Evolutionary conservation across 37 sponge, comb jelly and placozoan genomes (phyloP).

Genomic region (Ephydatia muelleri): DNA sequence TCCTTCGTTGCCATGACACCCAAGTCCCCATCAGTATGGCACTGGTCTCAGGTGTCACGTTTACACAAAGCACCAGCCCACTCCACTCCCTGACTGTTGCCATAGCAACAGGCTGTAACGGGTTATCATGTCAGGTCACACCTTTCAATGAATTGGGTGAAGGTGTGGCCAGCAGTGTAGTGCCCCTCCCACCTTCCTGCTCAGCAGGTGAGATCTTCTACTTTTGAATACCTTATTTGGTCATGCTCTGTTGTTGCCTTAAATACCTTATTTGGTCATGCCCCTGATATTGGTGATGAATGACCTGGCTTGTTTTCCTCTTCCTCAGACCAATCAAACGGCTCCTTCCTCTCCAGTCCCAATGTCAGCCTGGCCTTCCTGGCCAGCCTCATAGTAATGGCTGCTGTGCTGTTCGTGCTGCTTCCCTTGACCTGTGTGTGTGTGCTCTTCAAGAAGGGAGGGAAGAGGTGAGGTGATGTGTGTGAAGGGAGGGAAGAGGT

Average conservation of each 20-base stretch:
- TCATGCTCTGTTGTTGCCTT: no score
- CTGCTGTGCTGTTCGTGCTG: background rate
- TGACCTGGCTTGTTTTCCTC: background rate
- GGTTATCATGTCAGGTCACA: constrained; percentile 3
- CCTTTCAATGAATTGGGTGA: constrained; percentile 41
- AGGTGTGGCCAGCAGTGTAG: constrained; percentile 8
- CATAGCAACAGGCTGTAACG: background rate
- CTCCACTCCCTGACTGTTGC: background rate
- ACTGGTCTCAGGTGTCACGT: background rate
- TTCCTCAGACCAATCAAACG: background rate
- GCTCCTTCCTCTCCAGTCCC: constrained; percentile 33
- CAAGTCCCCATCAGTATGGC: background rate
- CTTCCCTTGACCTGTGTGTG: background rate
- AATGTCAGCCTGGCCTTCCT: constrained; percentile 24
- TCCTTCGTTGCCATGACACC: background rate
- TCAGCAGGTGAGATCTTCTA: background rate
- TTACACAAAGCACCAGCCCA: background rate
- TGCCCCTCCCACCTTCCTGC: background rate
- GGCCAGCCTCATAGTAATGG: constrained; percentile 2
- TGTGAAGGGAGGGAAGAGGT: no score
- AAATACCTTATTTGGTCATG: background rate
- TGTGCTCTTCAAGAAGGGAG: background rate
- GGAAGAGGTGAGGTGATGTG: constrained; percentile 6
- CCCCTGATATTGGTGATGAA: background rate
- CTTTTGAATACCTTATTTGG: no score